Percentiles rank a stretch among this genome's conserved stretches.
These are phyloP conservation scores for Poecilia latipinna DNA, from an alignment of 2,113 vertebrate genomes.

Conservation along the genomic window DNA sequence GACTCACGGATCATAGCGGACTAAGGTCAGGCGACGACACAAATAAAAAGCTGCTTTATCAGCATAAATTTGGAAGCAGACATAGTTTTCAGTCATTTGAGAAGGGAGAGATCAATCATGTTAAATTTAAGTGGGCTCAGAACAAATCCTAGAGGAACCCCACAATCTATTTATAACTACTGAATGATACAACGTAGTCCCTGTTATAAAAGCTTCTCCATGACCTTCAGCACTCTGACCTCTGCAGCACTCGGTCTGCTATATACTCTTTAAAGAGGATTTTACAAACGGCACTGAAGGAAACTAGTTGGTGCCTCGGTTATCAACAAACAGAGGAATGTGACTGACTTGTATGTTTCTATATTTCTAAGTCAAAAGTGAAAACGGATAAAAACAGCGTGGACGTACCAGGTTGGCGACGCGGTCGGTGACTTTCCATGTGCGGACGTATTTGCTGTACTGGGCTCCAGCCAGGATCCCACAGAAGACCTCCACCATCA, in stretches of 20 bases:
- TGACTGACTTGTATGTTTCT: neutral
- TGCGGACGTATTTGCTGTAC: constrained; percentile 77
- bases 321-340: too few relatives aligned
- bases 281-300: too few relatives aligned
- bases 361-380: neutral
- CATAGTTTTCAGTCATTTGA: neutral
- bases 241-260: too few relatives aligned
- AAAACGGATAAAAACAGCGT: neutral
- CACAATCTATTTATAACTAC: neutral
- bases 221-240: neutral
- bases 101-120: too few relatives aligned
- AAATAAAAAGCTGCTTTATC: too few relatives aligned
- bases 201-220: too few relatives aligned
- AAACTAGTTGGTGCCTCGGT: too few relatives aligned
- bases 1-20: too few relatives aligned
- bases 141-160: neutral
- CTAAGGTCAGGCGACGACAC: too few relatives aligned
- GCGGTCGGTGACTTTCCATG: constrained; percentile 78
- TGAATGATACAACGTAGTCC: neutral
- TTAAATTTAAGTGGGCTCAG: neutral
- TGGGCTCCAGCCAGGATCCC: constrained; percentile 78
- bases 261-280: too few relatives aligned
- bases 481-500: constrained; percentile 84
- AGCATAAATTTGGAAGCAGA: too few relatives aligned
- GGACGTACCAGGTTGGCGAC: constrained; percentile 77